phyloP scores from a whole-genome alignment of 2,888 invertebrate genomes.

The Coleophora flavipennella region DNA sequence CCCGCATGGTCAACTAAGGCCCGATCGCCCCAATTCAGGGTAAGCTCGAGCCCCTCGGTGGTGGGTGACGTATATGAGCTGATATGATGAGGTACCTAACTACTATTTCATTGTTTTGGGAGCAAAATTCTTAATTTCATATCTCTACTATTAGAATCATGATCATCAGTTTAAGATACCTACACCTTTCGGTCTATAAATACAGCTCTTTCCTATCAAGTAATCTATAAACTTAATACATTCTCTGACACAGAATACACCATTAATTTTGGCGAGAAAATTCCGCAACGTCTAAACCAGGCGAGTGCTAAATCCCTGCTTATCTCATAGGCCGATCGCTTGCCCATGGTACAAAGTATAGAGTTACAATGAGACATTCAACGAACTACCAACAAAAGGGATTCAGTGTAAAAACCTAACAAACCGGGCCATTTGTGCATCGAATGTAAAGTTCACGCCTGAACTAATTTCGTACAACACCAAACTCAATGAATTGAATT shows the following conservation, averaged over 20 bases:
- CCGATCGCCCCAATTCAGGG: too few species aligned
- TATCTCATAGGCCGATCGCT: conserved; percentile 51
- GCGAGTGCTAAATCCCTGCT: conserved; percentile 43
- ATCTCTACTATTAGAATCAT: too few species aligned
- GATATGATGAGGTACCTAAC: too few species aligned
- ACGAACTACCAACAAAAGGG: conserved; percentile 32
- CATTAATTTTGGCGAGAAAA: conserved; percentile 34
- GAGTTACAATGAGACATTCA: conserved; percentile 45
- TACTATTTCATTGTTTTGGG: too few species aligned
- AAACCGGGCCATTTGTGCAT: conserved; percentile 35
- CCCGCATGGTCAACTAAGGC: too few species aligned
- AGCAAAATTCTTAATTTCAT: too few species aligned
- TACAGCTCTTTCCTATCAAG: conserved; percentile 3
- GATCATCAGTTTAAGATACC: too few species aligned
- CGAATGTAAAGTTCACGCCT: conserved; percentile 48
- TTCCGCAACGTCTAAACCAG: conserved; percentile 28
- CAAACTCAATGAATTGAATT: conserved; percentile 21
- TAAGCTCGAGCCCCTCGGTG: too few species aligned
- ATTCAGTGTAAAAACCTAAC: conserved; percentile 35
- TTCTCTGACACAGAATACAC: conserved; percentile 27
- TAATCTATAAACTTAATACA: conserved; percentile 26
- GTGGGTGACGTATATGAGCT: too few species aligned
- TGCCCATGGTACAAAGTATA: conserved; percentile 28
- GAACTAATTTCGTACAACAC: conserved; percentile 43
- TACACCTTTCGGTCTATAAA: too few species aligned